Percentiles rank a stretch among this genome's conserved stretches.
phyloP scores from a whole-genome alignment of 2,888 invertebrate species.

The Cataglyphis livida region DNA sequence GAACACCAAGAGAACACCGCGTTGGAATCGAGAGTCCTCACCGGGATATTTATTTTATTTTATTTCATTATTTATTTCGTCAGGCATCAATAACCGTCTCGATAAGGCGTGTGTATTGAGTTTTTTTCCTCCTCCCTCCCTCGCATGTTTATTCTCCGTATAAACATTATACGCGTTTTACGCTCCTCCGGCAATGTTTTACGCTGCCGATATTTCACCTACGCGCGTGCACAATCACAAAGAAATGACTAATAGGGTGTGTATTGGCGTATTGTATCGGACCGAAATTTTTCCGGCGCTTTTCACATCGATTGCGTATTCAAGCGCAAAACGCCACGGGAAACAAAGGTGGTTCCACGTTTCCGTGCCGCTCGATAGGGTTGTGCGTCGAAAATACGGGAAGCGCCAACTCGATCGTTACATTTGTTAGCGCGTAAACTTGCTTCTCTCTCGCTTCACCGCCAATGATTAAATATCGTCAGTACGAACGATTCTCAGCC shows the following conservation, averaged over 20 bases:
- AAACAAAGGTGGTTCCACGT: constrained; percentile 24
- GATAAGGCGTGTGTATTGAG: background rate
- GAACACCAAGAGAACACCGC: too few relatives aligned
- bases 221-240: constrained; percentile 22
- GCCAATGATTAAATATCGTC: constrained; percentile 49
- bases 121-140: background rate
- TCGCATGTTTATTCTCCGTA: constrained; percentile 6
- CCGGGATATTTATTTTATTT: background rate
- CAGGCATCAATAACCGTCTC: constrained; percentile 14
- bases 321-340: constrained; percentile 10
- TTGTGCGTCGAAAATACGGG: constrained; percentile 15
- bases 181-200: constrained; percentile 11
- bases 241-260: constrained; percentile 36
- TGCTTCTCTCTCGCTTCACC: constrained; percentile 56
- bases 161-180: constrained; percentile 1
- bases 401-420: constrained; percentile 53
- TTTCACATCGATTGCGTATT: constrained; percentile 8
- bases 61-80: background rate
- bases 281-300: constrained; percentile 30
- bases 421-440: constrained; percentile 59
- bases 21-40: background rate
- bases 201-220: constrained; percentile 31
- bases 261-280: constrained; percentile 16
- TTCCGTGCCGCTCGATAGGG: constrained; percentile 40
- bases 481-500: constrained; percentile 9